Evolutionary conservation across 2,888 invertebrate species (phyloP), one percentile per base, ranked within the genome.

Genomic region (Polylopha cassiicola): DNA sequence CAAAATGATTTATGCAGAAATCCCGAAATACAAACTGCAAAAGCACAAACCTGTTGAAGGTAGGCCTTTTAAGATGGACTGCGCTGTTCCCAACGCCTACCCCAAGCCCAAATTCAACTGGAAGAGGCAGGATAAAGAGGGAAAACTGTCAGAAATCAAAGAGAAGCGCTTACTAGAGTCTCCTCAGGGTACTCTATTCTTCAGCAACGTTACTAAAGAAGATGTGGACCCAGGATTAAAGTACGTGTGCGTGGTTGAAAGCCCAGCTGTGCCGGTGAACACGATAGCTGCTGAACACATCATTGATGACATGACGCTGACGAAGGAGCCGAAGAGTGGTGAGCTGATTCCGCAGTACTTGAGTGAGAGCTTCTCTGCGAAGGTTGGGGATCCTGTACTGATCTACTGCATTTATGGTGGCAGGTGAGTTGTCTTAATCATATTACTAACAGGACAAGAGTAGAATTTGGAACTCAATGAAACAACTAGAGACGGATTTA

Each of bases 341-440:
- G 72, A 75, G 11, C 39, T 78, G 30, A 55, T 65, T 0, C 64
- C 67, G 3, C 74, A 72, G 39, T 82, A 75, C 22, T 47, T 72
- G 1, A 78, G 72, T 41, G 55, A 56, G 0, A 69, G 80, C 32
- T 55, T 66, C 36, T 53, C 65, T 0, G 69, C 62, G 0, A 65
- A 62, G 18, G 66, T 59, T 11, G 77, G 74, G 0, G 61, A 70
- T 3, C 51, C 58, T 0, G 71, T 70, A 0, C 65, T 60, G 55
- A 56, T 82, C 7, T 81, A 74, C 59, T 82, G 82, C 49, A 76
- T 82, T 21, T 81, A 72, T 34, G 79, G 78, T 26, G 78, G 82
- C 44, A 73, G 65, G 82, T 82, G 32, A 76, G 79, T 74, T 15
- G 9, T 32, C 22, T 13, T 20, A 9, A 4, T 9, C 6, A 21